Evolutionary conservation across 2,888 invertebrate species (phyloP), one percentile per base, ranked within the genome.

Genomic region (Metacarcinus magister): DNA sequence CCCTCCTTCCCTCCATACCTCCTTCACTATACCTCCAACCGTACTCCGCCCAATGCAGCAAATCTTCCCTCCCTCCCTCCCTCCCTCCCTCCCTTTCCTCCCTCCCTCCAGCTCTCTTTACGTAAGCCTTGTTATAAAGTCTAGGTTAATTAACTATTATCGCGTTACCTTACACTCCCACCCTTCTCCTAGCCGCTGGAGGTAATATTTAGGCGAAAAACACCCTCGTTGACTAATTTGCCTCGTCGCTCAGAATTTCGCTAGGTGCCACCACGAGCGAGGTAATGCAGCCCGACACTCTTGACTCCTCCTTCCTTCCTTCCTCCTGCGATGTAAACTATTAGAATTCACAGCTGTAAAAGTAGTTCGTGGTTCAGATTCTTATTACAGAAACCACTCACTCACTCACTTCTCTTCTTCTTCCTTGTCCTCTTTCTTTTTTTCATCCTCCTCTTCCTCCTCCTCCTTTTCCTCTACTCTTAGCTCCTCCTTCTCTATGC

Each of bases 161-260:
- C 92, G 28, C 32, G 54, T 54, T 54, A 48, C 48, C 92, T 92
- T 54, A 92, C 92, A 92, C 54, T 54, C 46, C 23, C 48, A 28
- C 54, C 28, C 28, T 48, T 48, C 32, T 32, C 43, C n/a, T 48
- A 43, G 28, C 23, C 44, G 44, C 44, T n/a, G 43, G 23, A 46
- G 44, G n/a, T 10, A 91, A 91, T 91, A 44, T 23, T 44, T 46
- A 91, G 16, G 91, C 46, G 46, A 19, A 91, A 91, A 67, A 67
- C 23, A 67, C n/a, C 67, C 23, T 23, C n/a, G n/a, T 67, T 67
- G 67, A 19, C 19, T 67, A 67, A 67, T 23, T 16, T 60, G 60
- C 60, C 90, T 90, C 44, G 90, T 23, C 43, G 90, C 90, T 39
- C 91, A 91, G 23, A 39, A 46, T 44, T 8, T 13, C 23, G 91